phyloP scores from a whole-genome alignment of 2,113 vertebrate genomes.

The Rhinolophus ferrumequinum region DNA sequence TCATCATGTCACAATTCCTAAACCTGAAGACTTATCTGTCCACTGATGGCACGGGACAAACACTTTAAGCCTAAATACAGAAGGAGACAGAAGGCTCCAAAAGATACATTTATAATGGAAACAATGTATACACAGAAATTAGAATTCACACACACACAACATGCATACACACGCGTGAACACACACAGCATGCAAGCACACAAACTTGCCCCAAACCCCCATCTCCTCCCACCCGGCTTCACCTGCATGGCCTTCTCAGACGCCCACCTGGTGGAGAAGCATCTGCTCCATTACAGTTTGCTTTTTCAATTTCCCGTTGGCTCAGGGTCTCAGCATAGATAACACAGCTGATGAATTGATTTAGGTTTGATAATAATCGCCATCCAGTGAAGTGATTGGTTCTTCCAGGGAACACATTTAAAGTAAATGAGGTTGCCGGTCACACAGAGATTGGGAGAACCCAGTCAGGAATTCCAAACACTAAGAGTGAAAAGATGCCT shows the following conservation, averaged over 20 bases:
- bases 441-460: neutral
- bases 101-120: neutral
- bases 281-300: neutral
- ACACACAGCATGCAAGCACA: rapidly evolving
- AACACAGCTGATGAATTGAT: neutral
- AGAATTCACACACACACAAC: neutral
- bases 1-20: neutral
- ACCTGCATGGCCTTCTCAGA: neutral
- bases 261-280: neutral
- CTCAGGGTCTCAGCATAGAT: neutral
- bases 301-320: neutral
- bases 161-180: too few relatives aligned
- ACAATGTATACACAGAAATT: neutral
- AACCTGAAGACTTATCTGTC: neutral
- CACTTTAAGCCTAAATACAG: neutral
- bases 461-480: neutral
- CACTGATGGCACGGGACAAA: neutral
- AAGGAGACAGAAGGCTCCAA: neutral
- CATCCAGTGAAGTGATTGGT: neutral
- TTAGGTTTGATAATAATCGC: neutral
- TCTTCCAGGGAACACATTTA: neutral
- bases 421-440: neutral
- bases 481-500: neutral
- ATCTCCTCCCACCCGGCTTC: neutral
- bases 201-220: neutral